Conservation (phyloP, 2,113 vertebrate genomes). For the Pholis gunnellus region DNA sequence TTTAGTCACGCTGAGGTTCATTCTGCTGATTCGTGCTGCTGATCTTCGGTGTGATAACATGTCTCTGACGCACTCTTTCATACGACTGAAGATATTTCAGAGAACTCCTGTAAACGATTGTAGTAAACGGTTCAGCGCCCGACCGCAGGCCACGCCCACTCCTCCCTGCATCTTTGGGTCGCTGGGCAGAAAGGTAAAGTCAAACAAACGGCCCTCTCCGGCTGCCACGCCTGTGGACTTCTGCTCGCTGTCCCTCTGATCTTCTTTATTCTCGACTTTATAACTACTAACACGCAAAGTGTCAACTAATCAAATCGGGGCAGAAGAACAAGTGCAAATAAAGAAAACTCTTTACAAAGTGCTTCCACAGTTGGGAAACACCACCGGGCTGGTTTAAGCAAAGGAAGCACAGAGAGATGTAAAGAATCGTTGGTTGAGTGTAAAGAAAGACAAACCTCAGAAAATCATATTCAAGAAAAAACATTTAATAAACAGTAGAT, state of each 20-base stretch:
- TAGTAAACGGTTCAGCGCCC: constrained; percentile 80
- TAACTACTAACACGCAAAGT: not conserved
- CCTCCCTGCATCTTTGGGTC: constrained; percentile 81
- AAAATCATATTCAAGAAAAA: no score
- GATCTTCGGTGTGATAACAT: no score
- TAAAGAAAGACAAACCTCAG: no score
- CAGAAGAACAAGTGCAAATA: not conserved
- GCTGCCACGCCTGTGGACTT: constrained; percentile 22
- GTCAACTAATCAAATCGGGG: not conserved
- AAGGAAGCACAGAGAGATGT: no score
- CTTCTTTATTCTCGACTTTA: not conserved
- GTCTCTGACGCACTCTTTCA: constrained; percentile 43
- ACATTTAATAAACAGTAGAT: no score
- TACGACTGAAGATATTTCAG: constrained; percentile 90
- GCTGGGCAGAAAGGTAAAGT: constrained; percentile 90
- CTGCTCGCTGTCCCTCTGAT: not conserved
- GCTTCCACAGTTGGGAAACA: no score
- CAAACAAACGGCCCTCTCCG: constrained; percentile 54
- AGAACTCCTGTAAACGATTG: constrained; percentile 82
- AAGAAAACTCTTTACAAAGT: not conserved
- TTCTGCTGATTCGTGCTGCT: not conserved
- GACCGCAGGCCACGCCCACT: constrained; percentile 76
- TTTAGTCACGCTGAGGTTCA: not conserved
- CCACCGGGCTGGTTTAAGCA: no score
- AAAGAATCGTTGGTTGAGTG: no score